Evolutionary conservation across 2,888 invertebrate genomes (phyloP), one percentile per base, ranked within the genome.

Genomic region (Scelioninae gen. 2): DNA sequence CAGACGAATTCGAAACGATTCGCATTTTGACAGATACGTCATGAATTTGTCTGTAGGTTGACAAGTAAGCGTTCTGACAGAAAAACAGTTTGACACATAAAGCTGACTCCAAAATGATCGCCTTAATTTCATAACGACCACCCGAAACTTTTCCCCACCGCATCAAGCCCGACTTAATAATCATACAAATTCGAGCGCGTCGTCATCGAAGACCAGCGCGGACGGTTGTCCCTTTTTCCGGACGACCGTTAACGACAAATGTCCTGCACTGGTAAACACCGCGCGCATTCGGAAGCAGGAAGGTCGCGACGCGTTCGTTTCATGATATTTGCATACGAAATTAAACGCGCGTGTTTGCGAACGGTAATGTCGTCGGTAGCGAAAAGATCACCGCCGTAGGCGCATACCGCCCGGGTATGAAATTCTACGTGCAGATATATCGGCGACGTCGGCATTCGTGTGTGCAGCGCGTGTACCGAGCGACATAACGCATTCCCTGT

Each of bases 271-370:
- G 41, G 69, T 52, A 67, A 68, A 74, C 69, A 69, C 46, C 19
- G 37, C 25, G 61, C 53, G 73, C 72, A 73, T 70, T 63, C 71
- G 73, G 76, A 71, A 73, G 71, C 76, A 57, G 65, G 65, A 63
- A 70, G 69, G 69, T 69, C 72, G 76, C 74, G 73, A 69, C 74
- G 70, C 69, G 72, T 63, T 78, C 60, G 72, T 69, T 78, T 79
- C 78, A 77, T 79, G 78, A 81, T 86, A 84, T 86, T 86, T 86
- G 83, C 83, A 84, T 83, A 81, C 81, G 81, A 84, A 85, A 86
- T 86, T 85, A 85, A 85, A 84, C 81, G 83, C 81, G 81, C 81
- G 80, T 84, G 84, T 85, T 85, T 85, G 84, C 84, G 79, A 79
- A 84, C 80, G 76, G 78, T 78, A 81, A 81, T 79, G 81, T 80